Evolutionary conservation across 2,113 vertebrate genomes (phyloP).

Genomic region (Apistogramma diplotaenia): DNA sequence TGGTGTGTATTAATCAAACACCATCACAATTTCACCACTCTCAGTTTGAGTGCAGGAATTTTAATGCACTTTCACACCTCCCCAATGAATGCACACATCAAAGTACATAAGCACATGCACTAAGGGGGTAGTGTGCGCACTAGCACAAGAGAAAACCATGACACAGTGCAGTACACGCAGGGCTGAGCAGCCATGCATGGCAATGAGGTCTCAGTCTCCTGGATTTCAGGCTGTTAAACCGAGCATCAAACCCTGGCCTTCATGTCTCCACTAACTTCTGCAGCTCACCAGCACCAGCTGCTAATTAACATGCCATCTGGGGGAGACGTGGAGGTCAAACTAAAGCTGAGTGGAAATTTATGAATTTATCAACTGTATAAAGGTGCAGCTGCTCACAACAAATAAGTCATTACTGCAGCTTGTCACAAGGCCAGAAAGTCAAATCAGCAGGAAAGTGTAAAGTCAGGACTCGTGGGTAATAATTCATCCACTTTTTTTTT

Average conservation of each 20-base stretch:
- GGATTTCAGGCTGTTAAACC: neutral
- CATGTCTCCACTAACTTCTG: neutral
- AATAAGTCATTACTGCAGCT: neutral
- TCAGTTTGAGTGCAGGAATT: neutral
- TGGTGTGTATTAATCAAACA: slow-evolving; percentile 4
- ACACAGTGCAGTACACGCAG: neutral
- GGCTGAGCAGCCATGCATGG: neutral
- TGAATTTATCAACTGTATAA: neutral
- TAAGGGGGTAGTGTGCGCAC: neutral
- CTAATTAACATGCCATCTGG: slow-evolving; percentile 41
- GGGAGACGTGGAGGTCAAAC: slow-evolving; percentile 15
- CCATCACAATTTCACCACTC: neutral
- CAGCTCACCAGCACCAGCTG: slow-evolving; percentile 20
- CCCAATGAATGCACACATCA: neutral
- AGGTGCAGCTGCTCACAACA: slow-evolving; percentile 25
- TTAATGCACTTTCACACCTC: neutral
- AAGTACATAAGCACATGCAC: neutral
- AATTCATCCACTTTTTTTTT: neutral
- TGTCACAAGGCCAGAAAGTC: neutral
- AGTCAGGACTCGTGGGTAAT: neutral
- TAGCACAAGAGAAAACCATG: neutral
- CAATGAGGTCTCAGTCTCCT: neutral
- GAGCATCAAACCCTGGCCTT: neutral
- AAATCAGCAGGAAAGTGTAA: neutral
- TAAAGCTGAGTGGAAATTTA: slow-evolving; percentile 7